Conservation (phyloP, 2,797 vertebrate species). For the Xenopus petersii region DNA sequence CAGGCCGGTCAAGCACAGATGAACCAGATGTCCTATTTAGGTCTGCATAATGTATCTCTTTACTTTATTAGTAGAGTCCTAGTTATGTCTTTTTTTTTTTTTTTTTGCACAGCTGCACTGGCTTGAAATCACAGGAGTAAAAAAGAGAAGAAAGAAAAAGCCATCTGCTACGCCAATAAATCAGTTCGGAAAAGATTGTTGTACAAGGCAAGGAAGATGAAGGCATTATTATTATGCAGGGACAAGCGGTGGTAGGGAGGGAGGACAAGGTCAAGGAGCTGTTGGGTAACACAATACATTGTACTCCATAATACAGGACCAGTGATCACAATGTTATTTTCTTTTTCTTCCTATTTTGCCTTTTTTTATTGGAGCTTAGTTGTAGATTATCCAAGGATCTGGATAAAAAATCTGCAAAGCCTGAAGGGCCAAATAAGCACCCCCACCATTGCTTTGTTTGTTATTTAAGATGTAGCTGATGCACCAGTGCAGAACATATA, state of each 20-base stretch:
- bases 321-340: constrained; percentile 3
- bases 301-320: not conserved
- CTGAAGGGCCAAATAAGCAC: too few species aligned
- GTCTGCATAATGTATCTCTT: constrained; percentile 40
- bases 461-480: too few species aligned
- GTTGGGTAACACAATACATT: not conserved
- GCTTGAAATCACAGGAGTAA: constrained; percentile 16
- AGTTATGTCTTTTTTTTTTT: not conserved
- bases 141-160: constrained; percentile 49
- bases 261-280: constrained; percentile 23
- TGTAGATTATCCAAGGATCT: too few species aligned
- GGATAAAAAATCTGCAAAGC: too few species aligned
- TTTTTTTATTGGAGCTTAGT: not conserved
- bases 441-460: too few species aligned
- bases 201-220: constrained; percentile 52
- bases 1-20: constrained; percentile 34
- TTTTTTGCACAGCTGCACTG: constrained; percentile 14
- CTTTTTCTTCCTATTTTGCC: not conserved
- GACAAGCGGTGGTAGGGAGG: constrained; percentile 19
- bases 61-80: constrained; percentile 32
- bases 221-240: constrained; percentile 31
- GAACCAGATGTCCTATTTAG: constrained; percentile 38
- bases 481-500: too few species aligned
- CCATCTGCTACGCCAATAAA: constrained; percentile 58
- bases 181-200: constrained; percentile 49